Base-by-base conservation (phyloP, 2,797 vertebrate species). In the Hypotaenidia philippensis region DNA sequence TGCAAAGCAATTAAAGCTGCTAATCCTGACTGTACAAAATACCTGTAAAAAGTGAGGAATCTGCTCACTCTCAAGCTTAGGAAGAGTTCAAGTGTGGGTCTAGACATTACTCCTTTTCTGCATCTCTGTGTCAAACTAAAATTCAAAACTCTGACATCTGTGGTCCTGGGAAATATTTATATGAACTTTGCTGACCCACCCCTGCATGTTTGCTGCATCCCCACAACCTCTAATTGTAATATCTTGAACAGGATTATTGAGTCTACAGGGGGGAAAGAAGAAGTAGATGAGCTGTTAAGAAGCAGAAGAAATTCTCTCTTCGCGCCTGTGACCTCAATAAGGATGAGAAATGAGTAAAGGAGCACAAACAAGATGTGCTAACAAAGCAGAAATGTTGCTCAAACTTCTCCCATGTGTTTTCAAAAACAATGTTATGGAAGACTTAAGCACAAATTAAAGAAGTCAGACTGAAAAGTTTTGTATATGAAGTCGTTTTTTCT, bases 351-450 rank as follows among this genome's bases (percentile, higher is more conserved):
- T 79, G 29, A 93, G 83, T 56, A 88, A 79, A 92, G 49, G 57
- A 96, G 70, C 63, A 78, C 52, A 83, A 94, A 88, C n/a, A 68
- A 26, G 32, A 94, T 49, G 10, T 87, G 82, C 91, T 90, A 92
- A 72, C 92, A 90, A 95, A 95, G 91, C 91, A 96, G 52, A 96
- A 97, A 85, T 34, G 59, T 57, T 90, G 68, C 55, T 87, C 70
- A 66, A 68, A 85, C 57, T 82, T 76, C 41, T 92, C 78, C 49
- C 17, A 9, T 59, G 59, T 75, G 47, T 70, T 85, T 92, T 87
- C 40, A 50, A 65, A 94, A 79, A 11, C 20, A 41, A 38, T 36
- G 40, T 38, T 88, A 25, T 68, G 65, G 41, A 74, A 47, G 36
- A 70, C 64, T 85, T 91, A 11, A 44, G 12, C 26, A 52, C 0